Evolutionary conservation across 2,113 vertebrate species (phyloP).

Genomic region (Lagenorhynchus albirostris): DNA sequence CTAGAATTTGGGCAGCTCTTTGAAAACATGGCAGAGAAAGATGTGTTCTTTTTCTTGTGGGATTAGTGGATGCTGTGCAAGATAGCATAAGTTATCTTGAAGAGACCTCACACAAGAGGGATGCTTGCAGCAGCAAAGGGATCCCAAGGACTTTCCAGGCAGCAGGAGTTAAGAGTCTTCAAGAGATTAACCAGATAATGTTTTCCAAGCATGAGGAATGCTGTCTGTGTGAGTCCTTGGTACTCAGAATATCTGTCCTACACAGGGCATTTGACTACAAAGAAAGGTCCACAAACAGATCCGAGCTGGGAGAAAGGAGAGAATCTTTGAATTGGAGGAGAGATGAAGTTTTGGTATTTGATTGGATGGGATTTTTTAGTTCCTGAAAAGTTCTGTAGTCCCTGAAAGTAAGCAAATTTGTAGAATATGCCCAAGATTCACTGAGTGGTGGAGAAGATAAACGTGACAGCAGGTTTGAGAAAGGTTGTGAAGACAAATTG

Average conservation of each 20-base stretch:
- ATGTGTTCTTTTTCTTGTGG: not conserved
- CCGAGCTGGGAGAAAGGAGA: not conserved
- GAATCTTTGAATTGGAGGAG: not conserved
- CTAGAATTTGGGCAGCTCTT: not conserved
- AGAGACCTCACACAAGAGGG: not conserved
- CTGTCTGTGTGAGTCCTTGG: not conserved
- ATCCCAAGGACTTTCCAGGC: not conserved
- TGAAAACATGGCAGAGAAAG: not conserved
- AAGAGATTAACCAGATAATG: not conserved
- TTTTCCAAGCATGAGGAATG: not conserved
- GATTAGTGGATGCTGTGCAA: not conserved
- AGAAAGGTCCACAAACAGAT: not conserved
- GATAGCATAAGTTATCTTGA: not conserved
- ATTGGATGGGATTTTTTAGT: not conserved
- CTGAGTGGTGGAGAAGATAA: not conserved
- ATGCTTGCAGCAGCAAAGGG: not conserved
- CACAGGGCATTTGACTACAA: not conserved
- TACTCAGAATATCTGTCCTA: not conserved
- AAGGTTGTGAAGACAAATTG: not conserved
- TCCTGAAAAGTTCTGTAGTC: not conserved
- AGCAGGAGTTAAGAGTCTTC: not conserved
- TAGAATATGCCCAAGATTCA: not conserved
- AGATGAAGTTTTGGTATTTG: not conserved
- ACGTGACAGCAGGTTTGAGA: not conserved
- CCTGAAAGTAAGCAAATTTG: not conserved